A percentile compares a stretch with the other conserved stretches of the same genome.
phyloP scores from a whole-genome alignment of 37 sponge, comb jelly and placozoan genomes.

The Cliona cf. orientalis region DNA sequence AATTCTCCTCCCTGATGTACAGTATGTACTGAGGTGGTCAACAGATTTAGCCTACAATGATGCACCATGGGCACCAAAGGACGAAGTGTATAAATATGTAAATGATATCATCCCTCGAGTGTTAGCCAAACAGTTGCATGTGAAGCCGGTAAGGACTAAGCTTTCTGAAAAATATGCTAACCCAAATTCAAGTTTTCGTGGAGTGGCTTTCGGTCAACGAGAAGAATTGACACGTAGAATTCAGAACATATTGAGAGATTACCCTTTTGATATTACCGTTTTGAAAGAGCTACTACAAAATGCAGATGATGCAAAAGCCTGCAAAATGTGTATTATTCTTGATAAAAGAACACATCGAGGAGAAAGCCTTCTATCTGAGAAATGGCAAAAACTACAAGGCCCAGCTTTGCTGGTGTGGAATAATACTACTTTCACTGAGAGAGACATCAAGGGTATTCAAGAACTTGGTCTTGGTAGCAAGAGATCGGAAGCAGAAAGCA shows the following conservation, averaged over 20 bases:
- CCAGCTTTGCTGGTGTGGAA: slow-evolving; percentile 84
- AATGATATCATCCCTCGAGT: slow-evolving; percentile 14
- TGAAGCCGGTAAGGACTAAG: not conserved
- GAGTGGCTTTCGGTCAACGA: slow-evolving; percentile 65
- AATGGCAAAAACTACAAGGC: slow-evolving; percentile 76
- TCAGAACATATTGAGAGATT: slow-evolving; percentile 8
- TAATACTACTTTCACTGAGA: slow-evolving; percentile 57
- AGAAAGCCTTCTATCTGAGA: slow-evolving; percentile 29
- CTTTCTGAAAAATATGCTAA: not conserved
- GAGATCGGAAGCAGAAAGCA: slow-evolving; percentile 54
- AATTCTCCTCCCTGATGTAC: slow-evolving; percentile 31
- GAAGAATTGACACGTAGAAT: slow-evolving; percentile 47
- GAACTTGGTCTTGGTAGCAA: slow-evolving; percentile 77
- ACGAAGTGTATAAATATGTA: slow-evolving; percentile 18
- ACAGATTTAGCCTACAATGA: slow-evolving; percentile 47
- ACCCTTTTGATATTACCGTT: slow-evolving; percentile 11
- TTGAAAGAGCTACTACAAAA: slow-evolving; percentile 83
- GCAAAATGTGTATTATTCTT: slow-evolving; percentile 71
- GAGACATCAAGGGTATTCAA: slow-evolving; percentile 77
- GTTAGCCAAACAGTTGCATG: slow-evolving; percentile 20
- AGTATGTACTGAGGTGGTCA: slow-evolving; percentile 17
- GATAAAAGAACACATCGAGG: slow-evolving; percentile 61
- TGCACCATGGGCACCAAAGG: slow-evolving; percentile 20
- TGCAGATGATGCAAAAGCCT: slow-evolving; percentile 92
- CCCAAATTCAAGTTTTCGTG: slow-evolving; percentile 1